Conservation (phyloP, 2,888 invertebrate genomes). For the Orchestes rusci region DNA sequence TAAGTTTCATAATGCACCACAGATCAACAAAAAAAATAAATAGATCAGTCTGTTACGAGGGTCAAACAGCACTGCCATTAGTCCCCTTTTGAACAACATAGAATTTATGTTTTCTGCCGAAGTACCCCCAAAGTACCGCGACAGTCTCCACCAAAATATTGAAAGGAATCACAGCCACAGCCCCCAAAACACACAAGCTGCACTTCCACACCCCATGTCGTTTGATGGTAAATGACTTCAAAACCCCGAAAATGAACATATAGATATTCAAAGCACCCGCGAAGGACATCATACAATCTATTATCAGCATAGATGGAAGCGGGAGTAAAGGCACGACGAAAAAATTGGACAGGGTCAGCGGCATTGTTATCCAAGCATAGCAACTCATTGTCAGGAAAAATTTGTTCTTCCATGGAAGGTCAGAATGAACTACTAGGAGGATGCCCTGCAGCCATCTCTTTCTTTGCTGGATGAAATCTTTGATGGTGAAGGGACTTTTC, state of each 20-base stretch:
- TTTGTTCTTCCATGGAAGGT: conserved; percentile 75
- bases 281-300: conserved; percentile 84
- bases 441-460: conserved; percentile 95
- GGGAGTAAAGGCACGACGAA: conserved; percentile 71
- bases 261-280: conserved; percentile 92
- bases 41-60: no score
- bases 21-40: no score
- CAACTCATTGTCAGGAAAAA: conserved; percentile 67
- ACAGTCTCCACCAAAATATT: conserved; percentile 92
- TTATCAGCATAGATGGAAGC: conserved; percentile 72
- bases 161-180: conserved; percentile 84
- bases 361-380: conserved; percentile 94
- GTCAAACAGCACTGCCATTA: no score
- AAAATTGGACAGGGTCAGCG: conserved; percentile 38
- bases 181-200: conserved; percentile 73
- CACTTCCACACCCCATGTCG: conserved; percentile 76
- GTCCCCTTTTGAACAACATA: conserved; percentile 91
- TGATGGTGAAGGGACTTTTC: conserved; percentile 89
- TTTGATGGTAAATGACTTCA: conserved; percentile 87
- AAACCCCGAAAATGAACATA: conserved; percentile 97
- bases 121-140: conserved; percentile 89
- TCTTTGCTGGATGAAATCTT: conserved; percentile 93
- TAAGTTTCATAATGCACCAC: no score
- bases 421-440: conserved; percentile 78
- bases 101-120: conserved; percentile 93